Percentiles rank a stretch among this genome's conserved stretches.
Evolutionary conservation across 2,113 vertebrate species (phyloP).

Genomic region (Phylloscopus trochiloides): DNA sequence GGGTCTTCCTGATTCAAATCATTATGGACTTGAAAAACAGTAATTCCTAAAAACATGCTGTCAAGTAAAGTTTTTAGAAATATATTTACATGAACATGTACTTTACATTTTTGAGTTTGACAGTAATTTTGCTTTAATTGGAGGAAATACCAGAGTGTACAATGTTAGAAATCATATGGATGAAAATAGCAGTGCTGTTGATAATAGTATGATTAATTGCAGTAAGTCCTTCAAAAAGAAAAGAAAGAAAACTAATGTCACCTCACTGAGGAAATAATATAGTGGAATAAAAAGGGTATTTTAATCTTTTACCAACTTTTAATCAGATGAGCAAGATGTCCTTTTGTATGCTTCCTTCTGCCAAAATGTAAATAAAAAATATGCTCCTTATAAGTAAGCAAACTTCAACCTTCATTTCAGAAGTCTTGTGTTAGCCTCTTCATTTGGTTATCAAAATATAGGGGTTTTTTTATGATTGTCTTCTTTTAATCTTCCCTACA

Average conservation of each 20-base stretch:
- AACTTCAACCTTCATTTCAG: not conserved
- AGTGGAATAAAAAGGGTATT: not conserved
- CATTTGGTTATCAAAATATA: not conserved
- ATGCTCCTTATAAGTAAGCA: not conserved
- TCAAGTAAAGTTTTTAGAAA: not conserved
- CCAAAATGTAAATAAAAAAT: not conserved
- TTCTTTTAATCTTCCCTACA: not conserved
- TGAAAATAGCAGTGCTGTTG: not conserved
- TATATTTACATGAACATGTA: not conserved
- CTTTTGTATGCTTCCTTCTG: not conserved
- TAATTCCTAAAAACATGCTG: not conserved
- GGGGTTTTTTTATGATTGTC: not conserved
- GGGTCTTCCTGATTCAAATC: not conserved
- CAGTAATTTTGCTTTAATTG: not conserved
- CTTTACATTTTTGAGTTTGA: not conserved
- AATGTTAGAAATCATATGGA: not conserved
- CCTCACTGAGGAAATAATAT: not conserved
- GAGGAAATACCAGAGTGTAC: not conserved
- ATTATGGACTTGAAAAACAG: not conserved
- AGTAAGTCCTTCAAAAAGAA: not conserved
- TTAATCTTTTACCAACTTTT: not conserved
- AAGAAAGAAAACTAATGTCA: not conserved
- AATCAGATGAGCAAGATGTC: not conserved
- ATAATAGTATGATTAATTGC: not conserved
- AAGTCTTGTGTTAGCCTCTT: not conserved